Base-by-base conservation (phyloP, 2,888 invertebrate genomes). In the Catocala sponsa region DNA sequence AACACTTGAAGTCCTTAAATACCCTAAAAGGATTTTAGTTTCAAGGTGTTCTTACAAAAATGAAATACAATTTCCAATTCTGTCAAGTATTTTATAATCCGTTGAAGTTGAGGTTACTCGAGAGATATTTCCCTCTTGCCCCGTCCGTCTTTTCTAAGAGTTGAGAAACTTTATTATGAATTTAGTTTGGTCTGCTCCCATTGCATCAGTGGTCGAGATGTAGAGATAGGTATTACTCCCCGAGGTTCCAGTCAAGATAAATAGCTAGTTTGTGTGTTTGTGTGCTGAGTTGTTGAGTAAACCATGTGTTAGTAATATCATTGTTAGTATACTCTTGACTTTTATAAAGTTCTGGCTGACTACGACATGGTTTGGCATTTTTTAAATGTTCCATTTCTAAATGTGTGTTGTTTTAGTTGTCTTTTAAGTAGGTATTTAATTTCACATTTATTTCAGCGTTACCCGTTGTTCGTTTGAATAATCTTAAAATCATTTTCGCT, bases 141-240 rank as follows among this genome's bases (percentile, higher is more conserved):
- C 51, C 58, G 72, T 76, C 69, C 73, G 71, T 78, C 80, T 75
- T 78, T 81, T 76, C 66, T 52, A 69, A 63, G 59, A 75, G 70
- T 72, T 74, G 55, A 33, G 58, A 70, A 79, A 81, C 69, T 81
- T 78, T 74, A 65, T 81, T 81, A 81, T 79, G 74, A 79, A 80
- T 81, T 77, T 77, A 74, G 79, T 81, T 79, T 59, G 59, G 65
- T 65, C 59, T 75, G 55, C 63, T 63, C 56, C 44, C 56, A 65
- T 48, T 68, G 74, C 65, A 68, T 70, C 62, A 44, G 49, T 55
- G 47, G 11, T 44, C 12, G 11, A 41, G 56, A 50, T 33, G 25
- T 25, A 25, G 25, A 25, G 52, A 55, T 59, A 56, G 54, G 42
- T 62, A 43, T n/a, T 59, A 13, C 11, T 43, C 33, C 42, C 33